Evolutionary conservation across 2,113 vertebrate genomes (phyloP).

Genomic region (Ameiurus melas): DNA sequence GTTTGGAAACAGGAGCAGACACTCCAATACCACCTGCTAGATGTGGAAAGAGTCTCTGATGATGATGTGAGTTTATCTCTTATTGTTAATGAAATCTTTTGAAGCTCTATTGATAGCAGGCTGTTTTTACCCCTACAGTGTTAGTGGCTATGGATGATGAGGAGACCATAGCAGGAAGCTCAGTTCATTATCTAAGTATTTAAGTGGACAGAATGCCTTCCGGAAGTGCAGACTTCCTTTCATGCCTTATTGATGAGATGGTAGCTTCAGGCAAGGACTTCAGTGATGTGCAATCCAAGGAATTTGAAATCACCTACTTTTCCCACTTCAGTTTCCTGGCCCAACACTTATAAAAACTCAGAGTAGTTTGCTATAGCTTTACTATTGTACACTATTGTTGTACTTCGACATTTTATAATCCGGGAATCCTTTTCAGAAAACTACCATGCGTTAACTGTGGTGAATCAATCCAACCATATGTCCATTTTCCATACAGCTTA

Average conservation of each 20-base stretch:
- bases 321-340: neutral
- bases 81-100: neutral
- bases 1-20: neutral
- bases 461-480: too few relatives aligned
- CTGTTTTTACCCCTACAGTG: neutral
- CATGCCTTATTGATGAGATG: neutral
- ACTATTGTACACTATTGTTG: neutral
- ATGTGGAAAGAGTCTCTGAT: neutral
- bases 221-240: neutral
- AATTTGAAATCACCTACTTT: neutral
- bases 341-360: neutral
- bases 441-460: neutral
- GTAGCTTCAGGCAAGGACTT: neutral
- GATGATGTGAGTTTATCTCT: neutral
- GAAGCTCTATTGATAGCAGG: neutral
- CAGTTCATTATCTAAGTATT: neutral
- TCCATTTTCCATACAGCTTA: too few relatives aligned
- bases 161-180: neutral
- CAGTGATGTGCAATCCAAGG: neutral
- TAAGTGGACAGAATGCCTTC: neutral
- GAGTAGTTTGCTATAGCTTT: neutral
- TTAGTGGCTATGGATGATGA: too few relatives aligned
- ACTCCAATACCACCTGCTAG: constrained; percentile 1
- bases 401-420: neutral
- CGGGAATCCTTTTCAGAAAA: neutral